A percentile compares a stretch with the other conserved stretches of the same genome.
Conservation (phyloP, 2,113 vertebrate species). For the Montifringilla adamsi region DNA sequence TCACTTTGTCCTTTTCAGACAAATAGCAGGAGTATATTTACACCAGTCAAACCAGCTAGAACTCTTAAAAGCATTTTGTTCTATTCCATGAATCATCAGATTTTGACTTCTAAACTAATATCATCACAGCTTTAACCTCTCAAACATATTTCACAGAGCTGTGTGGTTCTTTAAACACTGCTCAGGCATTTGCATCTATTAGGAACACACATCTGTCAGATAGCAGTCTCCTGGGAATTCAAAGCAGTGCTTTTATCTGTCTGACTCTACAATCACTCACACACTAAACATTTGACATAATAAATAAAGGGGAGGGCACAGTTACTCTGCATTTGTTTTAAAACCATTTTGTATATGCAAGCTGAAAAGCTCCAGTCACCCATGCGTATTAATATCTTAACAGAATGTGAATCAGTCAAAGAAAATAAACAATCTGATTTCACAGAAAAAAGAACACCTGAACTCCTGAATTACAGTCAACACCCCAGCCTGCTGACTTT, state of each 20-base stretch:
- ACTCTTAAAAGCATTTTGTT: conserved; percentile 40
- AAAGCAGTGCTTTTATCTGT: conserved; percentile 5
- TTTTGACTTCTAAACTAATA: conserved; percentile 40
- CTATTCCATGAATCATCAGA: conserved; percentile 32
- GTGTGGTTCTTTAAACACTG: neutral
- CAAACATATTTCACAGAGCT: neutral
- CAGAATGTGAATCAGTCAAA: neutral
- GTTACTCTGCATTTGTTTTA: neutral
- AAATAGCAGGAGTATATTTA: conserved; percentile 28
- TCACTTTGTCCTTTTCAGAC: conserved; percentile 42
- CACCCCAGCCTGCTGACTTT: neutral
- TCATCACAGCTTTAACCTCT: conserved; percentile 26
- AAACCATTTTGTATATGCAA: neutral
- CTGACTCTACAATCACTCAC: neutral
- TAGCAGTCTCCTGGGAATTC: neutral
- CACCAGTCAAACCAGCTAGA: conserved; percentile 3
- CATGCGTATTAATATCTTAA: neutral
- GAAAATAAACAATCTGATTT: conserved; percentile 5
- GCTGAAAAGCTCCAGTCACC: neutral
- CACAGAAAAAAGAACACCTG: neutral
- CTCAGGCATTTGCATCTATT: conserved; percentile 28
- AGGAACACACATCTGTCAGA: conserved; percentile 14
- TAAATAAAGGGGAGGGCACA: neutral
- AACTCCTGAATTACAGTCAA: neutral
- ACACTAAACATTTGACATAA: neutral